Conservation (phyloP, 2,888 invertebrate species). For the Drosophila nr. medialis region DNA sequence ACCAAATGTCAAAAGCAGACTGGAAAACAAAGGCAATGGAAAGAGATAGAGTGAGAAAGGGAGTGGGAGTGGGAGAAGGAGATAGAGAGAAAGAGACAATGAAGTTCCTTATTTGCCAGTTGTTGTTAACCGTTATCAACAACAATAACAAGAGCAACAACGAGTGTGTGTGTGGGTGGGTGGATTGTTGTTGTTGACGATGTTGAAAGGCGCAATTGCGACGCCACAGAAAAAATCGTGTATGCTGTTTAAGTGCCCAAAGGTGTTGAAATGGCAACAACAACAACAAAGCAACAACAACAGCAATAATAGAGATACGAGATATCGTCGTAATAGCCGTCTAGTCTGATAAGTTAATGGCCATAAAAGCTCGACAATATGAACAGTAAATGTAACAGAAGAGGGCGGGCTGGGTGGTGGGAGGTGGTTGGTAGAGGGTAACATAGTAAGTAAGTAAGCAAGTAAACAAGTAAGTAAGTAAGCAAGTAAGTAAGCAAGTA, state of each 20-base stretch:
- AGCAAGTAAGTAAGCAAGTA: background rate
- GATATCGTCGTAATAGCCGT: constrained; percentile 40
- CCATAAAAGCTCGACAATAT: constrained; percentile 49
- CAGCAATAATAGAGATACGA: constrained; percentile 28
- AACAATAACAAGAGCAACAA: background rate
- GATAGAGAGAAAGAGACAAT: constrained; percentile 47
- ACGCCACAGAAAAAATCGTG: constrained; percentile 5
- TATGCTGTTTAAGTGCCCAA: constrained; percentile 34
- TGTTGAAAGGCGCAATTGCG: constrained; percentile 59
- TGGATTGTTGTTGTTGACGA: constrained; percentile 26
- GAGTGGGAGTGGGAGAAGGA: background rate
- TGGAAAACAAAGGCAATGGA: constrained; percentile 42
- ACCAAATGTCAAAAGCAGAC: constrained; percentile 44
- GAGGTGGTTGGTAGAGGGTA: background rate
- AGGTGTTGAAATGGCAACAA: constrained; percentile 55
- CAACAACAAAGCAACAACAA: constrained; percentile 12
- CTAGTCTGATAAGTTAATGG: constrained; percentile 53
- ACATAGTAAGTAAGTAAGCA: background rate
- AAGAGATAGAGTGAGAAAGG: constrained; percentile 48
- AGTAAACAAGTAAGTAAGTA: background rate
- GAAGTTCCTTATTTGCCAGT: constrained; percentile 33
- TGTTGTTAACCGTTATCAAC: constrained; percentile 44
- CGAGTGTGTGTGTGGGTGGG: background rate
- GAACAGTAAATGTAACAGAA: constrained; percentile 11
- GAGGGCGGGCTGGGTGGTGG: background rate